A percentile compares a stretch with the other conserved stretches of the same genome.
These are phyloP conservation scores for Rousettus madagascariensis DNA, from an alignment of 2,797 vertebrate genomes.

Conservation along the genomic window DNA sequence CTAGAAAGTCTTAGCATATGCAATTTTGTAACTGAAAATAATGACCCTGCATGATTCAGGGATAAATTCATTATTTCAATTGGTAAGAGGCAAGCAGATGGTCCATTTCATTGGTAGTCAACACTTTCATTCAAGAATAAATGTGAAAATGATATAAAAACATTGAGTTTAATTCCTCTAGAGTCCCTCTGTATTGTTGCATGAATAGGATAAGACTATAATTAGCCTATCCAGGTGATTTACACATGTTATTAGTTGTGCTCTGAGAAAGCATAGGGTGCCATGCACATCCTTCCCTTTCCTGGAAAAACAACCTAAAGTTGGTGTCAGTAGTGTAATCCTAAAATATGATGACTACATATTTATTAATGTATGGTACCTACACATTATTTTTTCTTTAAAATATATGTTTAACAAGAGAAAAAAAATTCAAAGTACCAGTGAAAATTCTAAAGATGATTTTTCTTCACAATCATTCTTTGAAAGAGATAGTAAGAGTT, in stretches of 20 bases:
- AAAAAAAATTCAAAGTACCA: constrained; percentile 17
- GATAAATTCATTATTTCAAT: constrained; percentile 39
- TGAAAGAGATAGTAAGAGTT: neutral
- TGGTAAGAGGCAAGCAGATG: constrained; percentile 12
- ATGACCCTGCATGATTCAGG: neutral
- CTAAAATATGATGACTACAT: neutral
- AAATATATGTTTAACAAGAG: constrained; percentile 30
- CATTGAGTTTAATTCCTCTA: neutral
- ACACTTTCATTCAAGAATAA: neutral
- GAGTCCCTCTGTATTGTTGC: neutral
- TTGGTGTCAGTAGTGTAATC: neutral
- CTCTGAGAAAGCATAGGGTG: neutral
- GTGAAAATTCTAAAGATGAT: constrained; percentile 9
- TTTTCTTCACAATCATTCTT: constrained; percentile 22
- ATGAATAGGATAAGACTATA: no score
- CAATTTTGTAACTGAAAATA: neutral
- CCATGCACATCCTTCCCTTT: neutral
- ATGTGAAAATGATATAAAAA: constrained; percentile 38
- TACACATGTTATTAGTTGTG: neutral
- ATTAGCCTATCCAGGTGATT: neutral
- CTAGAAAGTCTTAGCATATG: neutral
- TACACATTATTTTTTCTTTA: neutral
- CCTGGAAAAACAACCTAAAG: neutral
- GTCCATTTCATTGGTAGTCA: neutral
- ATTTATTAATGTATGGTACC: neutral